Conservation (phyloP, 2,113 vertebrate species). For the Tapirus terrestris region DNA sequence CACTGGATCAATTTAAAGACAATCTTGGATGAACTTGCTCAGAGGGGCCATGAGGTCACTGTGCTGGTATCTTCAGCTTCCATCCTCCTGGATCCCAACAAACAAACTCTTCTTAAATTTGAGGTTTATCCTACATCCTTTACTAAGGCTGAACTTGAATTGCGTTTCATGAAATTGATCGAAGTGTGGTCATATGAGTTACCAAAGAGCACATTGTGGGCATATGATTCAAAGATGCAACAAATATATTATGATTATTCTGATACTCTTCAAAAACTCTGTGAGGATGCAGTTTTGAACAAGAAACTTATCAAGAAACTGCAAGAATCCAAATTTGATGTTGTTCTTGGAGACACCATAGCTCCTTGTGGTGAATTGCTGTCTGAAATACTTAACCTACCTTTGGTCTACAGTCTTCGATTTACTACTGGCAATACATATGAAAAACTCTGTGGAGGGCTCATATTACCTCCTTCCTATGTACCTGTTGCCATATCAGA, state of each 20-base stretch:
- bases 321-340: background rate
- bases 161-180: background rate
- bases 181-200: background rate
- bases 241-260: background rate
- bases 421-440: conserved; percentile 72
- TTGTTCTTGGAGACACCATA: conserved; percentile 35
- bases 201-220: background rate
- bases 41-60: background rate
- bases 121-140: background rate
- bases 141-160: background rate
- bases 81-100: background rate
- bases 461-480: conserved; percentile 64
- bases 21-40: background rate
- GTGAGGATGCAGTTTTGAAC: background rate
- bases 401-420: conserved; percentile 80
- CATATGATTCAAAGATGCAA: background rate
- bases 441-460: conserved; percentile 77
- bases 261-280: background rate
- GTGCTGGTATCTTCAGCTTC: background rate
- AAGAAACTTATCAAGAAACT: background rate
- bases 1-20: background rate
- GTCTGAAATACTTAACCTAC: conserved; percentile 81
- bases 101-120: background rate
- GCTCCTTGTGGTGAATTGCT: conserved; percentile 77
- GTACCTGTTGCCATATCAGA: background rate